Percentiles rank a stretch among this genome's conserved stretches.
phyloP scores from a whole-genome alignment of 2,797 vertebrate genomes.

The Enteromius thamalakanensis region DNA sequence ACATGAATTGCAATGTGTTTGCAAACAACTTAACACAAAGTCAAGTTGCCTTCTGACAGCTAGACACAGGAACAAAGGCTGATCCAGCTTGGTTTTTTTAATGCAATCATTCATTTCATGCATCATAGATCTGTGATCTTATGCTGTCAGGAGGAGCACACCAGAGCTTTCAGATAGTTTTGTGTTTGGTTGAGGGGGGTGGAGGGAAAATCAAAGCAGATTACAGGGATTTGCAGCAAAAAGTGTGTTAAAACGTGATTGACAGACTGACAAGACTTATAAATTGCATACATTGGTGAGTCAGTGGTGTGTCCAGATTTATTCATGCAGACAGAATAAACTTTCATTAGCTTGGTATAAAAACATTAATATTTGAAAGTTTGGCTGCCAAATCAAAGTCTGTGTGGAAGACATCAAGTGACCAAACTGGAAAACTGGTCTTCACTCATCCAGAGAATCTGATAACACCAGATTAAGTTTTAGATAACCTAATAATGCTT shows the following conservation, averaged over 20 bases:
- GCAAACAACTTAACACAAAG: conserved; percentile 31
- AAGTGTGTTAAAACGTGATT: conserved; percentile 44
- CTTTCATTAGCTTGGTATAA: background rate
- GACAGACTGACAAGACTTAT: conserved; percentile 34
- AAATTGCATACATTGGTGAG: background rate
- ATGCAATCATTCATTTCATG: conserved; percentile 10
- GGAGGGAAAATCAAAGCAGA: conserved; percentile 27
- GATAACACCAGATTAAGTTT: background rate
- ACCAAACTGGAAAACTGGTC: background rate
- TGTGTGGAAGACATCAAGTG: background rate
- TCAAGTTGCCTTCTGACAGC: conserved; percentile 47
- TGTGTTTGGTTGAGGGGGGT: conserved; percentile 6
- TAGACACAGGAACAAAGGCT: conserved; percentile 49
- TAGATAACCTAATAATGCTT: background rate
- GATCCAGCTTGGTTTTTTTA: conserved; percentile 46
- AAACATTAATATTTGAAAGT: background rate
- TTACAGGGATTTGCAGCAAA: conserved; percentile 46
- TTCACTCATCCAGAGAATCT: background rate
- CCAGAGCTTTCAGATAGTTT: background rate
- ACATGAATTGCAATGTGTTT: conserved; percentile 27
- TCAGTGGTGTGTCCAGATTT: background rate
- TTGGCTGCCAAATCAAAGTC: background rate
- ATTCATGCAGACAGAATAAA: background rate
- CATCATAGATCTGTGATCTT: conserved; percentile 20
- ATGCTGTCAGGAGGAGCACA: background rate